These are phyloP conservation scores for Xiphophorus couchianus DNA, from an alignment of 2,113 vertebrate species.

Conservation along the genomic window DNA sequence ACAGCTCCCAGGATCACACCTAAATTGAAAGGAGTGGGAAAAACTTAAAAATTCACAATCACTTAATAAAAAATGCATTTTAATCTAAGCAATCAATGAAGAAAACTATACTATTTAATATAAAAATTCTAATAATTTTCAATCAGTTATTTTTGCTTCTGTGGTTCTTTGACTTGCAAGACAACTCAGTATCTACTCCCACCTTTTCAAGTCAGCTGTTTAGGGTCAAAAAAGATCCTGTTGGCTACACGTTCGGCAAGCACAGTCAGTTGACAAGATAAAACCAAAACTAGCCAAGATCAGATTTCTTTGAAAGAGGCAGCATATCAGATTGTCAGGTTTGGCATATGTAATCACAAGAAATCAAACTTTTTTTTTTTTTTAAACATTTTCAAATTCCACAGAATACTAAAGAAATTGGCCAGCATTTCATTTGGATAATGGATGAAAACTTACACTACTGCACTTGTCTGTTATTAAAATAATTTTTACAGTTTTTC, in stretches of 20 bases:
- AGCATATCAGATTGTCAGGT: conserved; percentile 18
- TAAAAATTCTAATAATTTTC: not conserved
- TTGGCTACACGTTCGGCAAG: not conserved
- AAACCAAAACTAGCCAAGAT: conserved; percentile 45
- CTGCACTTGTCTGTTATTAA: not conserved
- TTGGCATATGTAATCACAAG: conserved; percentile 30
- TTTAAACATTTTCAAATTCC: not conserved
- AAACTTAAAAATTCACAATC: not conserved
- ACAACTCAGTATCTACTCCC: not conserved
- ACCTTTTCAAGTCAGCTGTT: not conserved
- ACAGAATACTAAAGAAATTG: not conserved
- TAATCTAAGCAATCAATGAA: not conserved
- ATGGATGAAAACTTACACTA: not conserved
- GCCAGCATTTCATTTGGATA: not conserved
- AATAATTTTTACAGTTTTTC: not conserved
- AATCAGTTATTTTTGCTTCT: not conserved
- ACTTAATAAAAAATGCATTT: not conserved
- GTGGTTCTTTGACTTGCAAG: not conserved
- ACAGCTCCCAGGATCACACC: conserved; percentile 95
- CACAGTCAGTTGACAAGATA: conserved; percentile 29
- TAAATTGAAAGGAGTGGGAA: conserved; percentile 55
- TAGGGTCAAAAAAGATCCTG: not conserved
- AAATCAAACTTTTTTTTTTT: not conserved
- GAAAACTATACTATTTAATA: not conserved
- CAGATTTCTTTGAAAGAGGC: conserved; percentile 40